These are phyloP conservation scores for Metopolophium dirhodum DNA, from an alignment of 1,140 invertebrate genomes.

Conservation along the genomic window DNA sequence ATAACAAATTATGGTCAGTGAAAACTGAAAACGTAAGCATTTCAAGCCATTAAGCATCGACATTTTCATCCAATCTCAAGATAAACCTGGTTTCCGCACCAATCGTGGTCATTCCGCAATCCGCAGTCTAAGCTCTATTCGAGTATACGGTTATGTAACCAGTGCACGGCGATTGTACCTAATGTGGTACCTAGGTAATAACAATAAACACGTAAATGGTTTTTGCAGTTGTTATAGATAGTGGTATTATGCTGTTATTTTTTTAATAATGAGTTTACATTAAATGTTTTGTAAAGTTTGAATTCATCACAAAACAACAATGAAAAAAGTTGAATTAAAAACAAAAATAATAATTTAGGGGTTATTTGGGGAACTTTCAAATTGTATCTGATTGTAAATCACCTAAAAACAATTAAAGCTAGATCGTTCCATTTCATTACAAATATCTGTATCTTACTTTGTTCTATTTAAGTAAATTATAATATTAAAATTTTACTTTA, in stretches of 20 bases:
- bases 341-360: background rate
- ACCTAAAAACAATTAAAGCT: background rate
- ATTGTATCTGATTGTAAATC: background rate
- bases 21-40: background rate
- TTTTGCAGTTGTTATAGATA: background rate
- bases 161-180: background rate
- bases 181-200: background rate
- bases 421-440: background rate
- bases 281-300: background rate
- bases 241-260: background rate
- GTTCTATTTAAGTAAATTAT: background rate
- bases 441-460: background rate
- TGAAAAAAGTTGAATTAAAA: background rate
- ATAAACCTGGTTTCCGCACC: background rate
- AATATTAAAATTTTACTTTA: background rate
- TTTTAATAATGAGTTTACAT: background rate
- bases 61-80: background rate
- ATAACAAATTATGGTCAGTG: background rate
- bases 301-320: background rate
- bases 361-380: background rate
- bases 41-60: background rate
- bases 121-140: background rate
- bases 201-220: background rate
- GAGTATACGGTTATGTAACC: background rate
- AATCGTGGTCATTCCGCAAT: background rate